Base-by-base conservation (phyloP, 2,113 vertebrate genomes). In the Esox niger region DNA sequence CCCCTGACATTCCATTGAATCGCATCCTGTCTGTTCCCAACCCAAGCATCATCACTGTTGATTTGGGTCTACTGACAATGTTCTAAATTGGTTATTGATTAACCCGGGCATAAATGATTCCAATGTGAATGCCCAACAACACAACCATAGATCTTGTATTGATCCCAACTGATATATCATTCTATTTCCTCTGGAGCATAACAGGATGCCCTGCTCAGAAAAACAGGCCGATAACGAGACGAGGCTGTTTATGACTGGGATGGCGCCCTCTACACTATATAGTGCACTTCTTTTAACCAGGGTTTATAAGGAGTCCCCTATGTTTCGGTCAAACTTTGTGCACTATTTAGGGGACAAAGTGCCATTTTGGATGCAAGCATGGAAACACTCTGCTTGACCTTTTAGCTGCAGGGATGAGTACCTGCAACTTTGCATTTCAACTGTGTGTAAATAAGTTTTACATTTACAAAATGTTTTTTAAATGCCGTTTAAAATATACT, bases 81-180 rank as follows among this genome's bases (percentile, higher is more conserved):
- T 68, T 77, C 79, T 57, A 90, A 88, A 92, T 92, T 91, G 91
- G 84, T 89, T 92, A 92, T 92, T 88, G 90, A 92, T 92, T 84
- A 87, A 79, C 26, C 13, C 15, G 79, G 76, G 82, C 86, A 90
- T 90, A 89, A 91, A 91, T 91, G 88, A 88, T 90, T 84, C 83
- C 84, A 87, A 90, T 89, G 89, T 88, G 87, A 91, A 91, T 86
- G 82, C 64, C 78, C 85, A 88, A 86, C 87, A 84, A 79, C 76
- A 81, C 86, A 86, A 77, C 88, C 88, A 90, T 86, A 68, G 90
- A 90, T 89, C 70, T 33, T 66, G 87, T 86, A 88, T 88, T 84
- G 88, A 89, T 78, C 80, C 74, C 46, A 75, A 62, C 69, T 81
- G 38, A 86, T 90, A 86, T 69, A 87, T 91, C 88, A 89, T 82